phyloP scores from a whole-genome alignment of 2,888 invertebrate species.

The Mongoloraphidia duomilia region DNA sequence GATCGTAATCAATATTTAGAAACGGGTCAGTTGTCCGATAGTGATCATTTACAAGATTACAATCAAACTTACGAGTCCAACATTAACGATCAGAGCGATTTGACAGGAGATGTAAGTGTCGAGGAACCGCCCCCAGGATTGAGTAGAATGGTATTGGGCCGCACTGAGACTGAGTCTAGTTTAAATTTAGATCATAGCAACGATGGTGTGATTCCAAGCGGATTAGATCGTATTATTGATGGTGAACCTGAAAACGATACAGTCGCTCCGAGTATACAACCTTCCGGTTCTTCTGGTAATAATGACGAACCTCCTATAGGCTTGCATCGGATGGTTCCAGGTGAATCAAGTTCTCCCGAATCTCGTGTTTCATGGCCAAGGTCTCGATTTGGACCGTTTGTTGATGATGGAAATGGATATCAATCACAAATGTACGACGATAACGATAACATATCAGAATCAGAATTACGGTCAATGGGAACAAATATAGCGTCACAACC shows the following conservation, averaged over 20 bases:
- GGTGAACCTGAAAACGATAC: slow-evolving; percentile 35
- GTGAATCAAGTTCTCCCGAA: slow-evolving; percentile 39
- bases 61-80: slow-evolving; percentile 12
- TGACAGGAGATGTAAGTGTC: slow-evolving; percentile 28
- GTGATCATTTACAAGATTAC: slow-evolving; percentile 24
- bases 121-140: slow-evolving; percentile 47
- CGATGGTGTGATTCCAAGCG: slow-evolving; percentile 37
- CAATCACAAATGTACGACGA: slow-evolving; percentile 7
- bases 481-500: slow-evolving; percentile 18
- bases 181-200: slow-evolving; percentile 27
- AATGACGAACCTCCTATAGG: slow-evolving; percentile 33
- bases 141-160: slow-evolving; percentile 50
- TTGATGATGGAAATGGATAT: slow-evolving; percentile 5
- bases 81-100: slow-evolving; percentile 8
- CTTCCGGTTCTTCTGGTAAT: slow-evolving; percentile 1
- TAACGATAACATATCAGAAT: slow-evolving; percentile 17
- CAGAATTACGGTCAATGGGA: slow-evolving; percentile 15
- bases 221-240: slow-evolving; percentile 37
- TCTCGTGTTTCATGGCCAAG: slow-evolving; percentile 12
- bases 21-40: slow-evolving; percentile 56
- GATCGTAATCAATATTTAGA: slow-evolving; percentile 65
- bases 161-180: slow-evolving; percentile 38
- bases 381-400: slow-evolving; percentile 7
- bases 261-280: slow-evolving; percentile 12
- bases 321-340: slow-evolving; percentile 45